Conservation (phyloP, 2,888 invertebrate genomes). For the Lycaena phlaeas region DNA sequence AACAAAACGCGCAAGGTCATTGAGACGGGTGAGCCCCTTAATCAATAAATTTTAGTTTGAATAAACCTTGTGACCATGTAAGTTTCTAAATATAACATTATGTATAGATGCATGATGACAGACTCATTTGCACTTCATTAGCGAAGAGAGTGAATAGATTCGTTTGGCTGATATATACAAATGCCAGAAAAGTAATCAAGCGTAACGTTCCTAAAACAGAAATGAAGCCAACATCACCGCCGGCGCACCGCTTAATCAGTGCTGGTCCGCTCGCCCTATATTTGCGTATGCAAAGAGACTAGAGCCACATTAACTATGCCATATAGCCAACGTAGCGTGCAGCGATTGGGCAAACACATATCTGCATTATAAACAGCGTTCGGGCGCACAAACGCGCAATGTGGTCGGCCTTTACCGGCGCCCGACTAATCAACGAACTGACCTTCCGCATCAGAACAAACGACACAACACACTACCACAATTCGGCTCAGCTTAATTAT, state of each 20-base stretch:
- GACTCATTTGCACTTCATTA: constrained; percentile 6
- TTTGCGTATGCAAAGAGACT: constrained; percentile 74
- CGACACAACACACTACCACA: constrained; percentile 37
- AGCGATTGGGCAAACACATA: constrained; percentile 73
- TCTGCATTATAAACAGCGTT: constrained; percentile 74
- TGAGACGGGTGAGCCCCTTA: too few species aligned
- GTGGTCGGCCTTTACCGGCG: constrained; percentile 69
- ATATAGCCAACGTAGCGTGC: constrained; percentile 72
- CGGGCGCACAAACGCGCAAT: constrained; percentile 68
- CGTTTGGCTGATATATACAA: constrained; percentile 15
- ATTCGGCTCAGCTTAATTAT: constrained; percentile 4
- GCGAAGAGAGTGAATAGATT: background rate
- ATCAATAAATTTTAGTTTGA: too few species aligned
- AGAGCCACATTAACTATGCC: constrained; percentile 71
- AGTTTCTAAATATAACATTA: too few species aligned
- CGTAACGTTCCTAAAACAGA: constrained; percentile 47
- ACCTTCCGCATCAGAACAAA: constrained; percentile 64
- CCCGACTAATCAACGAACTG: constrained; percentile 69
- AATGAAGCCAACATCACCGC: constrained; percentile 53
- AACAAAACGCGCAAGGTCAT: too few species aligned
- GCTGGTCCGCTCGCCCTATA: constrained; percentile 66
- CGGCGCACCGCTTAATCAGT: constrained; percentile 68
- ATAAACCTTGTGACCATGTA: too few species aligned
- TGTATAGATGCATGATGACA: background rate
- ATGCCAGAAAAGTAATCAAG: constrained; percentile 49